Conservation (phyloP, 2,888 invertebrate species). For the Thysanoteuthis rhombus region DNA sequence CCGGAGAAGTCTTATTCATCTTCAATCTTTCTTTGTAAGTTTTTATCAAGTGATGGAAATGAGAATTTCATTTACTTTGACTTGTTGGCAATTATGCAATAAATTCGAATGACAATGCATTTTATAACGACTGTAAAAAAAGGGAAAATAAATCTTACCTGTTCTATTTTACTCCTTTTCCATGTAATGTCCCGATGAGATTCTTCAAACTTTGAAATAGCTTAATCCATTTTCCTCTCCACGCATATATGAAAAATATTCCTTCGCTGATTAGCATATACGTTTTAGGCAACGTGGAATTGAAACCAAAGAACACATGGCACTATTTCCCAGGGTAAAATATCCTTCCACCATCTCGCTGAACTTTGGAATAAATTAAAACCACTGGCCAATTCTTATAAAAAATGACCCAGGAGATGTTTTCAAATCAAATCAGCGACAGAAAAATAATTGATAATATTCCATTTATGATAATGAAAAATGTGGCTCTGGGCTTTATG, state of each 20-base stretch:
- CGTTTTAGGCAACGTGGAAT: neutral
- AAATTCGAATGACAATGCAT: too few relatives aligned
- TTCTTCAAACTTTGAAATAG: neutral
- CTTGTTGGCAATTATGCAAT: too few relatives aligned
- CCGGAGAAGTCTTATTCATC: too few relatives aligned
- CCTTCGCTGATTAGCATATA: neutral
- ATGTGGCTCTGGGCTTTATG: too few relatives aligned
- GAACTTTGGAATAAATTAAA: neutral
- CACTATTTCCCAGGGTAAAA: neutral
- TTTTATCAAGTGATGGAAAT: too few relatives aligned
- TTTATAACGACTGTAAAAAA: neutral
- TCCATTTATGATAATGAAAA: too few relatives aligned
- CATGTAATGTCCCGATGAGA: neutral
- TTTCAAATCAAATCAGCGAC: neutral
- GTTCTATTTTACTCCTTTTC: neutral
- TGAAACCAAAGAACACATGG: neutral
- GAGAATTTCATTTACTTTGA: too few relatives aligned
- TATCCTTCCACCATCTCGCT: neutral
- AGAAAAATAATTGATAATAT: too few relatives aligned
- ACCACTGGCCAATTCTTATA: neutral
- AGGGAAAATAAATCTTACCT: neutral
- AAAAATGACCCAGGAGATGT: neutral
- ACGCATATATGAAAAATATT: neutral
- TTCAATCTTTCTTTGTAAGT: too few relatives aligned
- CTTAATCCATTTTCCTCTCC: neutral